These are phyloP conservation scores for Anodontia alba DNA, from an alignment of 2,888 invertebrate species.

Conservation along the genomic window DNA sequence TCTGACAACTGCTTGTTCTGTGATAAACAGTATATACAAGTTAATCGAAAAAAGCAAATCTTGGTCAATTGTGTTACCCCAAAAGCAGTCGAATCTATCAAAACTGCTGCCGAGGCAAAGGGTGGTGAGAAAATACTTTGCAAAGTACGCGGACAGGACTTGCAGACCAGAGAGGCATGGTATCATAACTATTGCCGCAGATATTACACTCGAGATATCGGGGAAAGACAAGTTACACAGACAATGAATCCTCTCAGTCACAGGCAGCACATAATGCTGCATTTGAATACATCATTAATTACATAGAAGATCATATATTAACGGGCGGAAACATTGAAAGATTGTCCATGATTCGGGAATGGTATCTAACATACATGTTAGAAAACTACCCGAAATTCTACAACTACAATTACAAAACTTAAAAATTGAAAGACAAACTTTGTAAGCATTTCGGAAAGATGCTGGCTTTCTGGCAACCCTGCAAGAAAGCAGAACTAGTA, in stretches of 20 bases:
- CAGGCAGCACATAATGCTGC: neutral
- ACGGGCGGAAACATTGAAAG: neutral
- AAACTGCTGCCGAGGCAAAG: conserved; percentile 21
- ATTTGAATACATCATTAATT: neutral
- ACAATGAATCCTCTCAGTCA: neutral
- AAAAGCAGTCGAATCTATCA: conserved; percentile 36
- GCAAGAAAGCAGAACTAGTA: neutral
- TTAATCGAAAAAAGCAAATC: conserved; percentile 25
- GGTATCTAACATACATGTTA: conserved; percentile 19
- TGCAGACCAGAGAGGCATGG: conserved; percentile 28
- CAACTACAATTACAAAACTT: conserved; percentile 50
- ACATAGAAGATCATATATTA: neutral
- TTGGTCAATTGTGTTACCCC: conserved; percentile 34
- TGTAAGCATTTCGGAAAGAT: conserved; percentile 21
- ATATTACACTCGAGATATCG: conserved; percentile 30
- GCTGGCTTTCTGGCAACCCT: neutral
- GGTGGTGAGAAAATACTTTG: conserved; percentile 21
- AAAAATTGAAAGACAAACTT: conserved; percentile 45
- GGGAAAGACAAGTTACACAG: neutral
- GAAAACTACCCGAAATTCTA: conserved; percentile 31
- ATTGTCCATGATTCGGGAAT: conserved; percentile 34
- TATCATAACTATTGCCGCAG: conserved; percentile 38
- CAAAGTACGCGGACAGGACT: conserved; percentile 33
- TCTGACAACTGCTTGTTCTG: conserved; percentile 42
- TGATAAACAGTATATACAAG: conserved; percentile 25